phyloP scores from a whole-genome alignment of 2,797 vertebrate species.

The Myotis daubentonii region DNA sequence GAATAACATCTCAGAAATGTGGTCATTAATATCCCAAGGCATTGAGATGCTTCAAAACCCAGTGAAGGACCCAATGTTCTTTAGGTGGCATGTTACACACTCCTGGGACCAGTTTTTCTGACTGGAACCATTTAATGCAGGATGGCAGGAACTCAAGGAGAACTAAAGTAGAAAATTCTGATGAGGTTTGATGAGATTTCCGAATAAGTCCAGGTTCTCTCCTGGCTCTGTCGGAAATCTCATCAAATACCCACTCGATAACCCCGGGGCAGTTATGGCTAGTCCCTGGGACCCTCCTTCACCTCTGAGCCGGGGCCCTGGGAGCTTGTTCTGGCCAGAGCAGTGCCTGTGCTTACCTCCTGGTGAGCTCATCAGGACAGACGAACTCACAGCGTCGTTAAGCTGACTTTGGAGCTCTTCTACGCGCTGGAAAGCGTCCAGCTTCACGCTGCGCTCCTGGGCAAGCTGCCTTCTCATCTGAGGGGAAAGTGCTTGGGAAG shows the following conservation, averaged over 20 bases:
- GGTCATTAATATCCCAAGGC: not conserved
- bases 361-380: slow-evolving; percentile 70
- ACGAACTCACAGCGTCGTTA: slow-evolving; percentile 60
- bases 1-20: not conserved
- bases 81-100: not conserved
- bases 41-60: not conserved
- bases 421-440: slow-evolving; percentile 84
- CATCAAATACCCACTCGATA: not conserved
- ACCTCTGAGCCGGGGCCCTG: not conserved
- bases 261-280: too few relatives aligned
- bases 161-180: not conserved
- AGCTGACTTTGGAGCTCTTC: slow-evolving; percentile 86
- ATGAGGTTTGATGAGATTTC: too few relatives aligned
- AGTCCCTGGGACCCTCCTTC: not conserved
- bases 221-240: too few relatives aligned
- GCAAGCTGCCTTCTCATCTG: slow-evolving; percentile 85
- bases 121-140: not conserved
- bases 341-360: slow-evolving; percentile 75
- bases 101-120: not conserved
- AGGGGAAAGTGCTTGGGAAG: slow-evolving; percentile 28
- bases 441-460: slow-evolving; percentile 86
- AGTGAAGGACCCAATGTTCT: not conserved
- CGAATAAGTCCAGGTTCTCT: too few relatives aligned
- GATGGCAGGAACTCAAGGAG: not conserved
- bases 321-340: not conserved